Percentiles rank a stretch among this genome's conserved stretches.
These are phyloP conservation scores for Aplochiton taeniatus DNA, from an alignment of 2,797 vertebrate genomes.

Conservation along the genomic window DNA sequence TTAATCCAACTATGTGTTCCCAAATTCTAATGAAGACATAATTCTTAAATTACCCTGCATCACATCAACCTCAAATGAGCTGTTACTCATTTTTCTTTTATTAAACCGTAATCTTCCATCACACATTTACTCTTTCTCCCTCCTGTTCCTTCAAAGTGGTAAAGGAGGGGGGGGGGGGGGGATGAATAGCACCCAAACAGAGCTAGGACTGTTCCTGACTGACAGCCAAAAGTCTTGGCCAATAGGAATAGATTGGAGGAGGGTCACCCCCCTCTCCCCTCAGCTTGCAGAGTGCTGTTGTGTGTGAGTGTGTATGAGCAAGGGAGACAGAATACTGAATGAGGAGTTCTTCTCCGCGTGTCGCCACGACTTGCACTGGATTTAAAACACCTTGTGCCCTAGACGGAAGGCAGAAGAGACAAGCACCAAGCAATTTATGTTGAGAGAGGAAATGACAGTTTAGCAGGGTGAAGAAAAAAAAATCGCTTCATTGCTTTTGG, in stretches of 20 bases:
- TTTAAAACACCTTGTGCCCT: constrained; percentile 63
- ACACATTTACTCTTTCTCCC: constrained; percentile 41
- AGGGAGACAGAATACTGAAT: constrained; percentile 65
- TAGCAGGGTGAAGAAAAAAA: constrained; percentile 10
- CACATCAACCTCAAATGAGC: constrained; percentile 29
- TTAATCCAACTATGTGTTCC: constrained; percentile 18
- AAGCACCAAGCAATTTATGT: constrained; percentile 53
- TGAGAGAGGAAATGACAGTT: constrained; percentile 28
- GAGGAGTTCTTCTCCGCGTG: constrained; percentile 54
- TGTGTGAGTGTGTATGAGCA: constrained; percentile 9
- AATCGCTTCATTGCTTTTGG: constrained; percentile 25
- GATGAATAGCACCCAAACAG: constrained; percentile 41
- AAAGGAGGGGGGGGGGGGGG: constrained; percentile 24
- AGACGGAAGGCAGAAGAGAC: constrained; percentile 45
- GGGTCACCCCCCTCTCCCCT: constrained; percentile 38
- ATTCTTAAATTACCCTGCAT: constrained; percentile 19
- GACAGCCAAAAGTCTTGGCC: constrained; percentile 48
- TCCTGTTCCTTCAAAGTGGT: constrained; percentile 54
- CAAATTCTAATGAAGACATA: constrained; percentile 16
- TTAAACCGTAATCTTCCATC: constrained; percentile 30
- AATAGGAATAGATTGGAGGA: constrained; percentile 53
- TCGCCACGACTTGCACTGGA: constrained; percentile 69
- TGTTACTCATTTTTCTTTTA: constrained; percentile 21
- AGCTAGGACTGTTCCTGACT: constrained; percentile 55
- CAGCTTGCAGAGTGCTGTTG: constrained; percentile 56